Evolutionary conservation across 2,888 invertebrate genomes (phyloP), one percentile per base, ranked within the genome.

Genomic region (Nebria brevicollis): DNA sequence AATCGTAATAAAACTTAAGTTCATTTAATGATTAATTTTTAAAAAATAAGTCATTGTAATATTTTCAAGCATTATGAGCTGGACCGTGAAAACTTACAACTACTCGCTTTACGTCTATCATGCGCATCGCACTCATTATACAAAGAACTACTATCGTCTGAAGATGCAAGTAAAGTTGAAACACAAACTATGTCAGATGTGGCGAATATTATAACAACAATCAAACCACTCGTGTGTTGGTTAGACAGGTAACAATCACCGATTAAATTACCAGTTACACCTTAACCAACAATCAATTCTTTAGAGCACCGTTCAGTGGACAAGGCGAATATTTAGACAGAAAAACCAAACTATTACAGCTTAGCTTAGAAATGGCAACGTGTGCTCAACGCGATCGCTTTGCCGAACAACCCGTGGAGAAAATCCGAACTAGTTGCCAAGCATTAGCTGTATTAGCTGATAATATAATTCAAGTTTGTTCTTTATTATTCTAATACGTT

Each of bases 211-310:
- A 94, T 97, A 86, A 93, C 93, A 74, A 94, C 95, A 72, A 94
- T 97, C 66, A 98, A 97, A 89, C 95, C 95, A 82, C 91, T 98
- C 77, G 95, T 96, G 26, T 94, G 95, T 86, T 98, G 98, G 97
- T 91, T 98, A 20, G 97, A 98, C 89, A 93, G 96, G 94, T 94
- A 88, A 34, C 34, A 34, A 26, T 66, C 10, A 66, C 13, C 66
- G 6, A 6, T 66, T 66, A 66, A 66, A 66, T 66, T 2, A 54
- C 54, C 7, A 7, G n/a, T 66, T 66, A 66, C 66, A 66, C 13
- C 4, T 13, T 11, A 8, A 11, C 13, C 25, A 25, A 25, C 4
- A 2, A 26, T 15, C 41, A 72, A 81, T 82, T n/a, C 85, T 86
- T 82, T 84, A 90, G 91, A 82, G 90, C 92, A n/a, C 92, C 92